These are phyloP conservation scores for Rotaria macrura DNA, from an alignment of 2,888 invertebrate genomes.

Conservation along the genomic window DNA sequence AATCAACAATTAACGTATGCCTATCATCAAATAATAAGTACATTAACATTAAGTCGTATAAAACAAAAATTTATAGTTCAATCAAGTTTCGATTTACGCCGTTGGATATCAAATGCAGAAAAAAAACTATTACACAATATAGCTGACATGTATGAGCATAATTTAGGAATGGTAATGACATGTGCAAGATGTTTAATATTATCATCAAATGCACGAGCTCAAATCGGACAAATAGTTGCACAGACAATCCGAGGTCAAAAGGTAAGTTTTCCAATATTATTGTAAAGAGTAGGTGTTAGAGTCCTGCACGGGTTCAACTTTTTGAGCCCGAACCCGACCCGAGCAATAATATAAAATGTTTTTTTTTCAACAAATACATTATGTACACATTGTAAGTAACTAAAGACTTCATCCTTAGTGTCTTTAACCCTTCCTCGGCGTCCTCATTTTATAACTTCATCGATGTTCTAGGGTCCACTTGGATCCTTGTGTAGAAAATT, in stretches of 20 bases:
- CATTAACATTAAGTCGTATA: slow-evolving; percentile 73
- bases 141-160: slow-evolving; percentile 71
- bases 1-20: slow-evolving; percentile 73
- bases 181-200: slow-evolving; percentile 70
- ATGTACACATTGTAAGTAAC: too few relatives aligned
- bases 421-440: too few relatives aligned
- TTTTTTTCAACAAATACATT: too few relatives aligned
- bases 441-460: too few relatives aligned
- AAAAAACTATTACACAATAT: slow-evolving; percentile 73
- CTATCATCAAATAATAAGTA: slow-evolving; percentile 70
- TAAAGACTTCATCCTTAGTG: too few relatives aligned
- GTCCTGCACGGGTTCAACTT: too few relatives aligned
- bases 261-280: background rate
- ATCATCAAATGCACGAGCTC: slow-evolving; percentile 66
- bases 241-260: slow-evolving; percentile 48
- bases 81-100: slow-evolving; percentile 80
- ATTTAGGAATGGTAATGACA: slow-evolving; percentile 65
- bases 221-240: slow-evolving; percentile 72
- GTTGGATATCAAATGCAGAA: slow-evolving; percentile 79
- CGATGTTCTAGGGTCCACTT: too few relatives aligned
- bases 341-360: too few relatives aligned
- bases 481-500: too few relatives aligned
- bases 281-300: too few relatives aligned
- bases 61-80: slow-evolving; percentile 80
- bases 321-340: too few relatives aligned